These are phyloP conservation scores for Fragum fragum DNA, from an alignment of 2,888 invertebrate genomes.

Conservation along the genomic window DNA sequence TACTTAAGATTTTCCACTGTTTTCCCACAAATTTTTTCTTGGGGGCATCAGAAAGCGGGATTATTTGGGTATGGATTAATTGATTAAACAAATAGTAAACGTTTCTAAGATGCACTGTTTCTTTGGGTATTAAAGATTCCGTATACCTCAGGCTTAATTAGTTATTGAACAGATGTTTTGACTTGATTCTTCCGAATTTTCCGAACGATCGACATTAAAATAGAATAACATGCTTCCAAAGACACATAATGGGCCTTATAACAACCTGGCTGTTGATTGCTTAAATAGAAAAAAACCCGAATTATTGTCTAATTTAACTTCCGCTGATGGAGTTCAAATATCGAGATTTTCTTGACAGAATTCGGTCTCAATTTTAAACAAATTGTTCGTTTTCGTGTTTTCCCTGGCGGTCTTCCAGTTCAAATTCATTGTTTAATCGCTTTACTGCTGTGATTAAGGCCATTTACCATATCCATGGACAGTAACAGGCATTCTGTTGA, in stretches of 20 bases:
- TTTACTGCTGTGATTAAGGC: no score
- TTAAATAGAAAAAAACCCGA: not conserved
- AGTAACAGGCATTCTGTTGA: no score
- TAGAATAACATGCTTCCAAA: not conserved
- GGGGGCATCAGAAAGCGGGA: no score
- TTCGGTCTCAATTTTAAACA: not conserved
- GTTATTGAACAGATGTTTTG: not conserved
- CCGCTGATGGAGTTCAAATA: not conserved
- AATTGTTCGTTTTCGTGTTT: not conserved
- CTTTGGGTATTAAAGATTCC: no score
- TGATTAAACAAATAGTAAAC: no score
- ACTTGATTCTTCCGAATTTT: not conserved
- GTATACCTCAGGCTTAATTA: no score
- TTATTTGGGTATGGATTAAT: no score
- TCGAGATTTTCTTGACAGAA: conserved; percentile 2
- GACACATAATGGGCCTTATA: not conserved
- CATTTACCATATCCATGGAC: no score
- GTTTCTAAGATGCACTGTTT: no score
- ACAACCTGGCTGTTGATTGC: not conserved
- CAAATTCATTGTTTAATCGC: no score
- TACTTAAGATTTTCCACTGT: no score
- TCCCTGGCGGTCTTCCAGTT: not conserved
- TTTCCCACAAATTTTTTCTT: no score
- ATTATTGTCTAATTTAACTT: not conserved
- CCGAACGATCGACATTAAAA: not conserved